These are phyloP conservation scores for Odontesthes bonariensis DNA, from an alignment of 2,113 vertebrate genomes.

Conservation along the genomic window DNA sequence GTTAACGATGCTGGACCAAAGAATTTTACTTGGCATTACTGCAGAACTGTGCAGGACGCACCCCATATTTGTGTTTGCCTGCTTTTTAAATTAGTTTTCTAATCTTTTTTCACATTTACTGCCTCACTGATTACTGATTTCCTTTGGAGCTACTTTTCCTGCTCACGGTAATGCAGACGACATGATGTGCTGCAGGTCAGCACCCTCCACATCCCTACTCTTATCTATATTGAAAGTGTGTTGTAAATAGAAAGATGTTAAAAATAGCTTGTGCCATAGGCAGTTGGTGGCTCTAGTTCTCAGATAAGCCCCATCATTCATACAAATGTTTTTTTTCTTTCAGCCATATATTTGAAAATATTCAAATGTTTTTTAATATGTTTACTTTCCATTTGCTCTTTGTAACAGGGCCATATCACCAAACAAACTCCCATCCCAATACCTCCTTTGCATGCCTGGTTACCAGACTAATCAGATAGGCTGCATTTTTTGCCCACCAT, in stretches of 20 bases:
- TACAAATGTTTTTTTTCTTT: neutral
- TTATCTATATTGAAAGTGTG: neutral
- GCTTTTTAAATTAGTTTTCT: neutral
- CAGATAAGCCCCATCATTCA: conserved; percentile 9
- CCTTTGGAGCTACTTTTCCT: neutral
- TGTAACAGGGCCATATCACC: neutral
- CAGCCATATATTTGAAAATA: neutral
- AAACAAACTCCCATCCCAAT: neutral
- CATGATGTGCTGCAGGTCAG: neutral
- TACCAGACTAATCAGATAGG: conserved; percentile 52
- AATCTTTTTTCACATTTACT: neutral
- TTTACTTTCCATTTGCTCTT: conserved; percentile 1
- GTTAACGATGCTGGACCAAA: neutral
- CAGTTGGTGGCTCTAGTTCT: conserved; percentile 22
- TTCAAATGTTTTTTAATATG: neutral
- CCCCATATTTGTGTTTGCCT: neutral
- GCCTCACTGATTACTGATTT: neutral
- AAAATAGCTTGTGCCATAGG: conserved; percentile 44
- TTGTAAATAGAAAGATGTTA: conserved; percentile 30
- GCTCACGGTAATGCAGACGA: neutral
- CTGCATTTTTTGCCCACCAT: conserved; percentile 51
- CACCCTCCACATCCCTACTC: neutral
- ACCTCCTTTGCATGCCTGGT: conserved; percentile 8
- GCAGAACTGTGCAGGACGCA: neutral
- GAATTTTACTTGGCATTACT: neutral